These are phyloP conservation scores for Luehdorfia chinensis DNA, from an alignment of 1,140 invertebrate species.

Conservation along the genomic window DNA sequence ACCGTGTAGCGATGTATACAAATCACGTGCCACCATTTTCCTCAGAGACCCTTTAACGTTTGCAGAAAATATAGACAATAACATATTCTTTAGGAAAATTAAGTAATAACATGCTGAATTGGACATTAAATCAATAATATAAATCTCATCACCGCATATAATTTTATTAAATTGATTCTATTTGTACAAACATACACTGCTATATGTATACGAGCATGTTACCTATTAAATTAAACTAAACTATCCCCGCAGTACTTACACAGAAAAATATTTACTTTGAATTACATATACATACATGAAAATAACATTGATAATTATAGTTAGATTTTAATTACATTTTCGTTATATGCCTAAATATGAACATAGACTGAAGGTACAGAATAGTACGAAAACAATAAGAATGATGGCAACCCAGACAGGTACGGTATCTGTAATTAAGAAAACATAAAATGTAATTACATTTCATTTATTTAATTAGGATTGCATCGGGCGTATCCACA, in stretches of 20 bases:
- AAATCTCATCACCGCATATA: constrained; percentile 28
- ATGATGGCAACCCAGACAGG: constrained; percentile 87
- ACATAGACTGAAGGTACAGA: constrained; percentile 86
- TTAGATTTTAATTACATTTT: constrained; percentile 27
- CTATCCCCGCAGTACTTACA: constrained; percentile 42
- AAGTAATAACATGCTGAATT: too few relatives aligned
- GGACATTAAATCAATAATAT: too few relatives aligned
- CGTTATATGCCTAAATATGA: constrained; percentile 88
- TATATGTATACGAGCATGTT: constrained; percentile 45
- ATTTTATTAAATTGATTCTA: constrained; percentile 62
- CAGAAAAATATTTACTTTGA: constrained; percentile 24
- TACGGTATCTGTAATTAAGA: constrained; percentile 81
- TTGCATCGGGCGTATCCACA: too few relatives aligned
- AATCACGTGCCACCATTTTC: too few relatives aligned
- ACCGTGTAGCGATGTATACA: too few relatives aligned
- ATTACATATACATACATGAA: constrained; percentile 24
- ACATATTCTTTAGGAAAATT: too few relatives aligned
- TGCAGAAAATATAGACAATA: too few relatives aligned
- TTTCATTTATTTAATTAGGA: background rate
- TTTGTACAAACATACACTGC: constrained; percentile 55
- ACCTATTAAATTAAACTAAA: constrained; percentile 37
- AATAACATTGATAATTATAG: constrained; percentile 27
- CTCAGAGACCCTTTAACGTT: too few relatives aligned
- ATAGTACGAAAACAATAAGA: constrained; percentile 84
- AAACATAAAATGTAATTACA: constrained; percentile 9